Base-by-base conservation (phyloP, 2,113 vertebrate species). In the Nesospiza acunhae region DNA sequence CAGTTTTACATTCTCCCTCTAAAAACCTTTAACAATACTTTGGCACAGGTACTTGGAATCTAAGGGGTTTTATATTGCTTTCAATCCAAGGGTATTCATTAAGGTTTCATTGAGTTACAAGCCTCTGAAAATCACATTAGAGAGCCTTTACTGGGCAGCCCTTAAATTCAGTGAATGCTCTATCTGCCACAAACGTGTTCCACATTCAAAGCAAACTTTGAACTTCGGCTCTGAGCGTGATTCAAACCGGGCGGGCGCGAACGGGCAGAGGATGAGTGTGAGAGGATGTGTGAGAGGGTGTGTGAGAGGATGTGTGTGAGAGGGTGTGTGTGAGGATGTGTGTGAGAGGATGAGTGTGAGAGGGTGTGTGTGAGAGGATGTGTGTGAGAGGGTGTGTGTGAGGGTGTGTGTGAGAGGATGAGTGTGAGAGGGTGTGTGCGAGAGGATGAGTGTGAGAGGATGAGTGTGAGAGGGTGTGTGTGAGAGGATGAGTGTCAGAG, bases 71-170 rank as follows among this genome's bases (percentile, higher is more conserved):
- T 92, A 74, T 90, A 87, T 17, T 68, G 56, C 64, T 92, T 95
- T 88, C 80, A 84, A 84, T 95, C 87, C 81, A 76, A 87, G 74
- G 73, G 78, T 91, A 84, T 91, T 92, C 68, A 84, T 96, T 89
- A 89, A 91, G 60, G 63, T 93, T 96, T 89, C 81, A 89, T 55
- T 91, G 84, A 92, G 87, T 68, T 89, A 90, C 59, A 91, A 96
- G 68, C 46, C 68, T 91, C 80, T 95, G 94, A 94, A 96, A 95
- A 78, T 89, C 76, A 92, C 83, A 92, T 90, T 89, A 90, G 52
- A 86, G 16, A 35, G 39, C 47, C 50, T 94, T 94, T 75, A 70
- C 33, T 78, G 80, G 76, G 74, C 79, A 92, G 89, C 59, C 89
- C 76, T 80, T 81, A 93, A 86, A 89, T 85, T 80, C 82, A 59